These are phyloP conservation scores for Oryctes rhinoceros DNA, from an alignment of 1,140 invertebrate species.

Conservation along the genomic window DNA sequence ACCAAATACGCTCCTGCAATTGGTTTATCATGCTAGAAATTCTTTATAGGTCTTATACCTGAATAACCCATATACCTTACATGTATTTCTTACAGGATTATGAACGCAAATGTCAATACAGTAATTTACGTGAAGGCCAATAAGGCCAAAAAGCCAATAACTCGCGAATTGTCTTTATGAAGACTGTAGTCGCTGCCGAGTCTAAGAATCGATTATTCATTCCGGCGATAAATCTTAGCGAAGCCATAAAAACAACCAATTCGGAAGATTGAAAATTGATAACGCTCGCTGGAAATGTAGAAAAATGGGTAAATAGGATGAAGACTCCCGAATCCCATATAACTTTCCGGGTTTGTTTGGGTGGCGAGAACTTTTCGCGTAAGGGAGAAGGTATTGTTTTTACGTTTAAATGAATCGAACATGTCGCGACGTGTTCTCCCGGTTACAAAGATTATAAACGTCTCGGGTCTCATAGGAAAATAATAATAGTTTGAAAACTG, in stretches of 20 bases:
- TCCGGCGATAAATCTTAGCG: background rate
- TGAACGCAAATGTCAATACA: too few species aligned
- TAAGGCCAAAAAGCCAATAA: too few species aligned
- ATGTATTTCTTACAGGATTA: too few species aligned
- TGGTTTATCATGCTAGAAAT: too few species aligned
- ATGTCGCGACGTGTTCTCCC: background rate
- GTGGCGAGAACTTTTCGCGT: background rate
- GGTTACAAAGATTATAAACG: background rate
- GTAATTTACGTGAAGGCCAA: too few species aligned
- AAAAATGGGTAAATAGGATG: constrained; percentile 29
- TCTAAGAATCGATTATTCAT: constrained; percentile 7
- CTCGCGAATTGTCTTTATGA: too few species aligned
- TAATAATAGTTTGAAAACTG: constrained; percentile 34
- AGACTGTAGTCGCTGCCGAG: background rate
- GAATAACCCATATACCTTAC: too few species aligned
- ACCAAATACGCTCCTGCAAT: too few species aligned
- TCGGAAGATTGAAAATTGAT: constrained; percentile 4
- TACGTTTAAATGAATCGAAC: constrained; percentile 20
- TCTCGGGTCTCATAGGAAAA: constrained; percentile 24
- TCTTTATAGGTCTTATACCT: too few species aligned
- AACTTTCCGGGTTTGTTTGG: constrained; percentile 15
- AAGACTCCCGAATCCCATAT: constrained; percentile 1
- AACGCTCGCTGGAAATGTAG: background rate
- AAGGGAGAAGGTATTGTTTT: constrained; percentile 5
- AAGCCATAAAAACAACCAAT: background rate